A percentile compares a stretch with the other conserved stretches of the same genome.
phyloP scores from a whole-genome alignment of 2,113 vertebrate species.

The Caloenas nicobarica region DNA sequence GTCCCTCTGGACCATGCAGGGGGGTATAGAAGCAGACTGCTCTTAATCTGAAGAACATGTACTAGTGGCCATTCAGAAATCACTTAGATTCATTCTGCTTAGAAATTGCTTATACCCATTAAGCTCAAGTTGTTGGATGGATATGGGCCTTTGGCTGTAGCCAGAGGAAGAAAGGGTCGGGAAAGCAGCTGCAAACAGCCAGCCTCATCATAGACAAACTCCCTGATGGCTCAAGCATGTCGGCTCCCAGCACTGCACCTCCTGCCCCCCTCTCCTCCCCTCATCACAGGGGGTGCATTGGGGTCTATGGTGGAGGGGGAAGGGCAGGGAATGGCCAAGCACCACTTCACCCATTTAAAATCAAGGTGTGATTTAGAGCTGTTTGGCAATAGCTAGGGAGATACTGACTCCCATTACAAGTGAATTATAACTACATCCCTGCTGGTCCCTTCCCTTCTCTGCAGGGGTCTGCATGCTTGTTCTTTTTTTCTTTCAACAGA shows the following conservation, averaged over 20 bases:
- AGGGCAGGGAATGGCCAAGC: neutral
- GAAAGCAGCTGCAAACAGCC: neutral
- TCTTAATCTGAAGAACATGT: neutral
- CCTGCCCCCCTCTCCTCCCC: neutral
- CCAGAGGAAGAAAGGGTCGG: neutral
- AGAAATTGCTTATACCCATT: neutral
- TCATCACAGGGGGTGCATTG: fast-evolving
- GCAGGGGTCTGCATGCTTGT: neutral
- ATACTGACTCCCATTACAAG: neutral
- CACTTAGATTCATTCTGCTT: neutral
- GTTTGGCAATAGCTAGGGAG: neutral
- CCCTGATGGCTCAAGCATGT: neutral
- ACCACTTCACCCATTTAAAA: neutral
- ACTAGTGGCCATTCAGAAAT: neutral
- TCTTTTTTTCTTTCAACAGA: neutral
- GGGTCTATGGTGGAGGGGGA: neutral
- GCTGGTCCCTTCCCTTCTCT: neutral
- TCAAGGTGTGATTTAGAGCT: neutral
- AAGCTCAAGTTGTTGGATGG: neutral
- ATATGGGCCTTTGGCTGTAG: neutral
- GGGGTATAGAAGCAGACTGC: neutral
- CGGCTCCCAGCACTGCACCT: neutral
- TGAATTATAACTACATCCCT: neutral
- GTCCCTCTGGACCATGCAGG: neutral
- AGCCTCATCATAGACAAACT: neutral